Base-by-base conservation (phyloP, 2,888 invertebrate genomes). In the Xanthorhoe spadicearia region DNA sequence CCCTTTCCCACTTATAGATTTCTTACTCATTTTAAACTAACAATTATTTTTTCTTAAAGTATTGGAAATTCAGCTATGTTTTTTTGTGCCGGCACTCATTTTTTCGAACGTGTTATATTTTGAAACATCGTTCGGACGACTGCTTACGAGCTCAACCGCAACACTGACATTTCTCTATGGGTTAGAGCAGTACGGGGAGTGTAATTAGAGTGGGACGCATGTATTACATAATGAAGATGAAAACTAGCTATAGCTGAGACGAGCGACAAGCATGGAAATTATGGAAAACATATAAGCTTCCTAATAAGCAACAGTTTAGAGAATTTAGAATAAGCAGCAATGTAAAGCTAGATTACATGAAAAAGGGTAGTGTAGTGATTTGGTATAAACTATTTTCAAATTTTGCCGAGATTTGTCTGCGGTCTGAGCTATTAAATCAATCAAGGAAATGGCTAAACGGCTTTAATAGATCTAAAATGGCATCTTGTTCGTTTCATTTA, bases 111-210 rank as follows among this genome's bases (percentile, higher is more conserved):
- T 64, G 76, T 73, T 65, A 68, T 60, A 72, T 70, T 73, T 77
- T 70, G 75, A 76, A 74, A 73, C 72, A 55, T 38, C 51, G 49
- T 57, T 72, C 71, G 80, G 80, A 79, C 85, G 83, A 77, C 85
- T 78, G 79, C 59, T 78, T 75, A 56, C 77, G 68, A 68, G 64
- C 72, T 70, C 67, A 71, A 64, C 80, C 66, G 70, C 71, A 74
- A 66, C 69, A 77, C 82, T 85, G 82, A 80, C 80, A 77, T 80
- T 77, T 73, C 69, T 66, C 75, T 65, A 67, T 70, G 71, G 48
- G 83, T 71, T 74, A 79, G 85, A 86, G 61, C 70, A 77, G 75
- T 85, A 85, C 70, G 63, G 78, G 63, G 28, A 13, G 23, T 61
- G 53, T 61, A 56, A 66, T 72, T 73, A 81, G 83, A 86, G 70